Percentiles rank a stretch among this genome's conserved stretches.
These are phyloP conservation scores for Nymphalis io DNA, from an alignment of 1,140 invertebrate genomes.

Conservation along the genomic window DNA sequence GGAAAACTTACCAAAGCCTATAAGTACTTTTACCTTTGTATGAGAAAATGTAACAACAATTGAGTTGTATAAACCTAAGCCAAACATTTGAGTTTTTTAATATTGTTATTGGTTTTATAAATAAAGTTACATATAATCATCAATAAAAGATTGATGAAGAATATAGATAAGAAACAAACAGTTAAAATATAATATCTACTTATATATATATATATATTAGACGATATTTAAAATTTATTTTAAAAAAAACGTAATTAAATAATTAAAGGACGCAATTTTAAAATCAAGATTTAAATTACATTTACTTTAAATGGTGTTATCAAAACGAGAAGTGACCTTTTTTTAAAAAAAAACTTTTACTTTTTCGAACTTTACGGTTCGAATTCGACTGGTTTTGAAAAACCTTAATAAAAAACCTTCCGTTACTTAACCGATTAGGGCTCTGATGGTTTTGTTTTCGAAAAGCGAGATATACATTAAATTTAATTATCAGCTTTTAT, in stretches of 20 bases:
- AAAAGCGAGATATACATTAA: not conserved
- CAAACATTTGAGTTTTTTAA: no score
- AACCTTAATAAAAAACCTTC: not conserved
- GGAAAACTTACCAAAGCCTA: no score
- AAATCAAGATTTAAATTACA: not conserved
- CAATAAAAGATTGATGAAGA: no score
- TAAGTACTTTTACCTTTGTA: no score
- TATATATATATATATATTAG: no score
- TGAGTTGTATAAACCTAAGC: no score
- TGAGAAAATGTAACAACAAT: no score
- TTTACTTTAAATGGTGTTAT: not conserved
- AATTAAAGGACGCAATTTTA: not conserved
- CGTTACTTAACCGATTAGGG: not conserved
- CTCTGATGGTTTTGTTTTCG: not conserved
- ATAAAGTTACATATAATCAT: no score
- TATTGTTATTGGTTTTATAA: no score
- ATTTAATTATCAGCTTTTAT: not conserved
- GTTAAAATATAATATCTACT: no score
- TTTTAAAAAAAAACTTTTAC: slow-evolving; percentile 2
- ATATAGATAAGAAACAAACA: no score
- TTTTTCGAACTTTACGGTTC: slow-evolving; percentile 3
- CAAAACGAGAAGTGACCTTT: slow-evolving; percentile 7
- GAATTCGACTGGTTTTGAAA: not conserved
- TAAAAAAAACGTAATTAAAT: not conserved
- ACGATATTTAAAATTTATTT: no score